Evolutionary conservation across 2,113 vertebrate genomes (phyloP).

Genomic region (Lophura nycthemera): DNA sequence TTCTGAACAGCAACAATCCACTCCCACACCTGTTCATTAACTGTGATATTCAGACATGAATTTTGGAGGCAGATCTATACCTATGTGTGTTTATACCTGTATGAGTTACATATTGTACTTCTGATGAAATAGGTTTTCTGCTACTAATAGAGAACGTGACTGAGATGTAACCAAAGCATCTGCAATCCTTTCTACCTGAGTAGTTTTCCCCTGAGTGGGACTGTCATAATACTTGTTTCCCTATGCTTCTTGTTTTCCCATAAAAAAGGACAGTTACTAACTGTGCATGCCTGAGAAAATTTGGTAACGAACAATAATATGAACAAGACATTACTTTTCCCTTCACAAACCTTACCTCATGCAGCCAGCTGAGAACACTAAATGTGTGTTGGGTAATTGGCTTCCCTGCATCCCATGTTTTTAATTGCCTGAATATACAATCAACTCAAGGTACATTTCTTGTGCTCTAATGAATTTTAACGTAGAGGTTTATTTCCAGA

Average conservation of each 20-base stretch:
- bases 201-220: neutral
- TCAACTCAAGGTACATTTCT: constrained; percentile 44
- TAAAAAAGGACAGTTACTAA: constrained; percentile 6
- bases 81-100: neutral
- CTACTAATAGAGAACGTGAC: neutral
- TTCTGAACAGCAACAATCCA: neutral
- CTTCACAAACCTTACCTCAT: constrained; percentile 30
- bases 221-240: constrained; percentile 3
- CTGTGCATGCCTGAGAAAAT: constrained; percentile 16
- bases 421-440: constrained; percentile 57
- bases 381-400: constrained; percentile 41
- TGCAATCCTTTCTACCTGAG: constrained; percentile 5
- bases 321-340: constrained; percentile 26
- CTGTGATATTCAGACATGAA: neutral
- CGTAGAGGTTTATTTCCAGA: constrained; percentile 44
- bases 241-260: neutral
- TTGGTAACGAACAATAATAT: neutral
- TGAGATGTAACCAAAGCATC: neutral
- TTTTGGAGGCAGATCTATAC: neutral
- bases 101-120: neutral
- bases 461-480: constrained; percentile 56
- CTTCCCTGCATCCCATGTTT: constrained; percentile 31
- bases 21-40: neutral
- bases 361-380: constrained; percentile 35
- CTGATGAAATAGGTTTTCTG: neutral